A percentile compares a stretch with the other conserved stretches of the same genome.
Evolutionary conservation across 2,888 invertebrate species (phyloP).

Genomic region (Perithous albicinctus): DNA sequence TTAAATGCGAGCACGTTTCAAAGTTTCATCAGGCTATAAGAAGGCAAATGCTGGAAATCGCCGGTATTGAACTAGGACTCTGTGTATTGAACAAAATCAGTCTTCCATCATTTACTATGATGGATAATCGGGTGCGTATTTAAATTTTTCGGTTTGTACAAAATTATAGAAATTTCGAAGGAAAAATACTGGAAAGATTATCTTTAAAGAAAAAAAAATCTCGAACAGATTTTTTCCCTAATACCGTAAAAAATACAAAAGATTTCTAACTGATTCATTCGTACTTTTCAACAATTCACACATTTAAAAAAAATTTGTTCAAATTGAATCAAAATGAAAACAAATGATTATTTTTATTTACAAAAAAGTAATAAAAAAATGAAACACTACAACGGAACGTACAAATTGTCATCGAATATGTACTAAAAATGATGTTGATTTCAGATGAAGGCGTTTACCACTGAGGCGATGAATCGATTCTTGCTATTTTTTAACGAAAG

Average conservation of each 20-base stretch:
- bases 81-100: constrained; percentile 76
- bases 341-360: background rate
- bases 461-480: constrained; percentile 75
- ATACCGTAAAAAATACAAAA: too few relatives aligned
- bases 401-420: too few relatives aligned
- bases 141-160: constrained; percentile 17
- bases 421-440: constrained; percentile 11
- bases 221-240: too few relatives aligned
- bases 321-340: too few relatives aligned
- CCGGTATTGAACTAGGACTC: constrained; percentile 76
- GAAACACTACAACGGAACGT: too few relatives aligned
- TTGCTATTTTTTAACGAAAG: constrained; percentile 80
- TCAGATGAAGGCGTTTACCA: constrained; percentile 77
- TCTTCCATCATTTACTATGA: constrained; percentile 77
- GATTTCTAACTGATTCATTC: too few relatives aligned
- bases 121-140: constrained; percentile 75
- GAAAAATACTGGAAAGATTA: background rate
- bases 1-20: constrained; percentile 74
- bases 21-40: constrained; percentile 76
- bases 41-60: constrained; percentile 71
- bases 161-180: background rate
- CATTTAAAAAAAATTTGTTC: too few relatives aligned
- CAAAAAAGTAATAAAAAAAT: background rate
- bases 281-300: too few relatives aligned
- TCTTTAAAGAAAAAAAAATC: too few relatives aligned